Percentiles rank a stretch among this genome's conserved stretches.
These are phyloP conservation scores for Alethe castanea DNA, from an alignment of 2,113 vertebrate species.

Conservation along the genomic window DNA sequence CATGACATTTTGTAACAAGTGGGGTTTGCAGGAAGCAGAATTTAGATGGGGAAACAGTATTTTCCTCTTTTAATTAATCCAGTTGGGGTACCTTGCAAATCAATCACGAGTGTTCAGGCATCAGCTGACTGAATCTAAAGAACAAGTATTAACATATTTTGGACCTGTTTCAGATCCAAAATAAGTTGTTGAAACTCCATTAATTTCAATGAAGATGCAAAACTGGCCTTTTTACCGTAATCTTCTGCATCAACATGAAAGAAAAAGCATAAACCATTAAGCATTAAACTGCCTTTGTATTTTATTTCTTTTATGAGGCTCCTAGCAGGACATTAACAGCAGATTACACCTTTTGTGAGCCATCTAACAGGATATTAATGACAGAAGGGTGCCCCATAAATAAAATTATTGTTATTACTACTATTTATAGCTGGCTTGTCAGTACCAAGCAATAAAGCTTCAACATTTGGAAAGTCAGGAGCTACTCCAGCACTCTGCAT, in stretches of 20 bases:
- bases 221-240: slow-evolving; percentile 48
- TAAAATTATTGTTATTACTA: slow-evolving; percentile 53
- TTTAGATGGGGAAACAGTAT: background rate
- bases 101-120: background rate
- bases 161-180: background rate
- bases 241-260: slow-evolving; percentile 51
- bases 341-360: slow-evolving; percentile 48
- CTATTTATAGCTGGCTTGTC: slow-evolving; percentile 3
- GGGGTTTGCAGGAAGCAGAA: slow-evolving; percentile 22
- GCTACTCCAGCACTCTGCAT: background rate
- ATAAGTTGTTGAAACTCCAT: slow-evolving; percentile 11
- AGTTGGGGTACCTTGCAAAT: background rate
- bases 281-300: slow-evolving; percentile 39
- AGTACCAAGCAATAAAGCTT: background rate
- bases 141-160: background rate
- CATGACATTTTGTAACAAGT: slow-evolving; percentile 23
- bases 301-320: slow-evolving; percentile 59
- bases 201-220: slow-evolving; percentile 41
- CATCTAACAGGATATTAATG: slow-evolving; percentile 38
- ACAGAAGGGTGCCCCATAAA: slow-evolving; percentile 43
- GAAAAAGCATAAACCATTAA: slow-evolving; percentile 45
- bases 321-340: slow-evolving; percentile 47
- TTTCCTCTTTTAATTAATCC: slow-evolving; percentile 35
- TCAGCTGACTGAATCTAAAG: background rate
- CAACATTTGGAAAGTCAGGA: background rate